A percentile compares a stretch with the other conserved stretches of the same genome.
Conservation (phyloP, 2,113 vertebrate genomes). For the Noctilio leporinus region DNA sequence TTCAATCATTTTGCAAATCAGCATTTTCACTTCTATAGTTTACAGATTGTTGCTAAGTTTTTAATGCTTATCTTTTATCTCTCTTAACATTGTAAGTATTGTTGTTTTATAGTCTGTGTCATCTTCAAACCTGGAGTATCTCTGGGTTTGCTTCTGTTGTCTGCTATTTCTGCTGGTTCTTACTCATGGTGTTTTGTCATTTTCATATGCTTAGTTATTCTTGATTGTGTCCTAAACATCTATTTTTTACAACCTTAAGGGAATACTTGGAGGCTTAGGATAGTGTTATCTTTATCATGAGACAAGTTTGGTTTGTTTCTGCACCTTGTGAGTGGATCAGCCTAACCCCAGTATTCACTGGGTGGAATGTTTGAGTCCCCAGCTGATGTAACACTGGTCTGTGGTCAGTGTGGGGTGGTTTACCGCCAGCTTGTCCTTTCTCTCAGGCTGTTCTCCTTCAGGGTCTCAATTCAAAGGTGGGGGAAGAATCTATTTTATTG, state of each 20-base stretch:
- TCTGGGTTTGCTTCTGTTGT: background rate
- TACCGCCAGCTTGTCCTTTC: background rate
- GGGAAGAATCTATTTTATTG: background rate
- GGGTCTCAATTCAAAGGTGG: background rate
- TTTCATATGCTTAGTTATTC: background rate
- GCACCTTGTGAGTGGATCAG: background rate
- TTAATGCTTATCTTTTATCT: background rate
- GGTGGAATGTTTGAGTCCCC: background rate
- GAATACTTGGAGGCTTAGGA: background rate
- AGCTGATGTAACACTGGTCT: background rate
- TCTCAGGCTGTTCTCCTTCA: background rate
- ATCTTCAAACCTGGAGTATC: background rate
- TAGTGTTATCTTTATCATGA: background rate
- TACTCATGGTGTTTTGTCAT: background rate
- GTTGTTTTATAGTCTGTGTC: background rate
- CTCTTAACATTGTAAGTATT: background rate
- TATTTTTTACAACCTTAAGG: background rate
- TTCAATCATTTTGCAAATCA: background rate
- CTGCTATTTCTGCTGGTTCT: background rate
- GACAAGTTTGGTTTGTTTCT: background rate
- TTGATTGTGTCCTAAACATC: background rate
- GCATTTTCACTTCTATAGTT: background rate
- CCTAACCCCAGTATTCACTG: background rate
- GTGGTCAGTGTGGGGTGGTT: background rate
- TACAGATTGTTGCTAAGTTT: background rate